Evolutionary conservation across 2,888 invertebrate genomes (phyloP).

Genomic region (Teleogryllus oceanicus): DNA sequence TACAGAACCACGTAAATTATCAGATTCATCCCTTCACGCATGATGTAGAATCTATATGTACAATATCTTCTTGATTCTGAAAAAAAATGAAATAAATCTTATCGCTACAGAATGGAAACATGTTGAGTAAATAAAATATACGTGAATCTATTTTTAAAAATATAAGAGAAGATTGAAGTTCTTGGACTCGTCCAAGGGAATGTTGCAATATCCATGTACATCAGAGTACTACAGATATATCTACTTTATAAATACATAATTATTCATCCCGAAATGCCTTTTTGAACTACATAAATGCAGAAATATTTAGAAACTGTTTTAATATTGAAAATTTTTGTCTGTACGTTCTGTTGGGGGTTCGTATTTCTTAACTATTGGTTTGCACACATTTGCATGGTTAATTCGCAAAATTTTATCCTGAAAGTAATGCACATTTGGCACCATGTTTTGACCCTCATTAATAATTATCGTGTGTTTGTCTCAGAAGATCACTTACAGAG

Average conservation of each 20-base stretch:
- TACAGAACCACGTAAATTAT: too few relatives aligned
- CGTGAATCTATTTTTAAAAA: conserved; percentile 12
- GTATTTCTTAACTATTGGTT: neutral
- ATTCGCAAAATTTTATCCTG: too few relatives aligned
- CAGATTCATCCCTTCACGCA: too few relatives aligned
- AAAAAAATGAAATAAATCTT: neutral
- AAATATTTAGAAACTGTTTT: neutral
- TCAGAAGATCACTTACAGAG: too few relatives aligned
- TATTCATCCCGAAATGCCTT: neutral
- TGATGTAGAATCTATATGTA: neutral
- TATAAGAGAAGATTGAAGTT: neutral
- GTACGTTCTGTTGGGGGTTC: neutral
- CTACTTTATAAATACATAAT: neutral
- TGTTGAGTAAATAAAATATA: conserved; percentile 18
- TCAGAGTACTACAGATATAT: neutral
- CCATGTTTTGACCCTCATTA: too few relatives aligned
- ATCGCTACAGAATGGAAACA: neutral
- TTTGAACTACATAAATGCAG: neutral
- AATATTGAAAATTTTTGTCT: neutral
- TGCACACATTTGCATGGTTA: neutral
- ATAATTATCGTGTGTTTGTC: too few relatives aligned
- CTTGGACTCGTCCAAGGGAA: neutral
- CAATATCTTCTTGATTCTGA: conserved; percentile 1
- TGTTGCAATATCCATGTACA: neutral
- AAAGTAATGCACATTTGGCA: too few relatives aligned